phyloP scores from a whole-genome alignment of 2,888 invertebrate species.

The Formica aserva region DNA sequence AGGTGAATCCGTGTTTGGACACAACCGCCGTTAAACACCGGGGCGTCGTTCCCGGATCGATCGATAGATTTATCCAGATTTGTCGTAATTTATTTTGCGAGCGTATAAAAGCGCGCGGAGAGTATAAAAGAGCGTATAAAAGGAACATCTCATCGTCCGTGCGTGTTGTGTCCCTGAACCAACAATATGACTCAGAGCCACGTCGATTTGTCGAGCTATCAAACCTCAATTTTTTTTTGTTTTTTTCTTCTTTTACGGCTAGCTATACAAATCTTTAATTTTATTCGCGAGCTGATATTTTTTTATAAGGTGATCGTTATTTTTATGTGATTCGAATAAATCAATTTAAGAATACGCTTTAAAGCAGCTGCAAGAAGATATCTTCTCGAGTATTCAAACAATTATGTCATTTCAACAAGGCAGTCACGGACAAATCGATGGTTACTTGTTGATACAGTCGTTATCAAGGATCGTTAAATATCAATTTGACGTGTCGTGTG shows the following conservation, averaged over 20 bases:
- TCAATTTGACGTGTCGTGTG: constrained; percentile 61
- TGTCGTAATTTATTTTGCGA: constrained; percentile 63
- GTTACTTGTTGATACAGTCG: constrained; percentile 68
- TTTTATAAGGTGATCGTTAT: not conserved
- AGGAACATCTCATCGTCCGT: not conserved
- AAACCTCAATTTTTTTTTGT: not conserved
- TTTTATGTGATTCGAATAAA: not conserved
- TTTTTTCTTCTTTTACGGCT: not conserved
- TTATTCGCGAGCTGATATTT: not conserved
- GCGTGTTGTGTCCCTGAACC: not conserved
- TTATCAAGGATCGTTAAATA: constrained; percentile 65
- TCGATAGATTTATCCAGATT: constrained; percentile 65
- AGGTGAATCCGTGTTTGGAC: constrained; percentile 74
- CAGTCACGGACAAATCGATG: constrained; percentile 14
- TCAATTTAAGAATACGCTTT: not conserved
- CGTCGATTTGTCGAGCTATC: constrained; percentile 14
- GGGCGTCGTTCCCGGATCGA: constrained; percentile 63
- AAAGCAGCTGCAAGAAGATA: not conserved
- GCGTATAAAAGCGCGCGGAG: constrained; percentile 13
- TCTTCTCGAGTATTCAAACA: not conserved
- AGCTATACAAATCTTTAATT: not conserved
- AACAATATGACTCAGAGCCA: not conserved
- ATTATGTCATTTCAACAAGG: constrained; percentile 1
- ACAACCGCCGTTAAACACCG: constrained; percentile 73
- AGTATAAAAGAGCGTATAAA: constrained; percentile 13